These are phyloP conservation scores for Scomber japonicus DNA, from an alignment of 2,113 vertebrate genomes.

Conservation along the genomic window DNA sequence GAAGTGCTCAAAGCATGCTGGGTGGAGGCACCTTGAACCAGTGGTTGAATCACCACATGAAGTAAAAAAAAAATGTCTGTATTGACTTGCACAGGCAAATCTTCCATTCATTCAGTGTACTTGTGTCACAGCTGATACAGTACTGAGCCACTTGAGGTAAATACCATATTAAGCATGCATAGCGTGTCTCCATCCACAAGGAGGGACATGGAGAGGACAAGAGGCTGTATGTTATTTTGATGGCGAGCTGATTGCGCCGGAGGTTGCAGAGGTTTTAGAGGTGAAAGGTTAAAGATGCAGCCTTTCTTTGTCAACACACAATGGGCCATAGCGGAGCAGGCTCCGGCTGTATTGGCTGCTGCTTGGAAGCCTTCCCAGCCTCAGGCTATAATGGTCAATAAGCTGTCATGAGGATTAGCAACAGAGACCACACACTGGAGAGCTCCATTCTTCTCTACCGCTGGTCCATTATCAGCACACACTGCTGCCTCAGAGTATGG, in stretches of 20 bases:
- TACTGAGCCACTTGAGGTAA: slow-evolving; percentile 19
- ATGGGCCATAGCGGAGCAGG: slow-evolving; percentile 63
- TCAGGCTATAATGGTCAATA: slow-evolving; percentile 76
- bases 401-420: slow-evolving; percentile 73
- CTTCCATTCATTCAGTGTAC: not conserved
- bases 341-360: slow-evolving; percentile 58
- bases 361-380: slow-evolving; percentile 63
- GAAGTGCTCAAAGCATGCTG: too few relatives aligned
- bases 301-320: slow-evolving; percentile 79
- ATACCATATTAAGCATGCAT: slow-evolving; percentile 9
- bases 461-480: slow-evolving; percentile 43
- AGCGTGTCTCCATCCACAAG: slow-evolving; percentile 19
- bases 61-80: not conserved
- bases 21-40: not conserved
- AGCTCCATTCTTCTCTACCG: slow-evolving; percentile 52
- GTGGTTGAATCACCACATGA: not conserved
- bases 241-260: slow-evolving; percentile 70
- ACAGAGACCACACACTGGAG: slow-evolving; percentile 76
- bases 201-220: slow-evolving; percentile 22
- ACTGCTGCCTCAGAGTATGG: slow-evolving; percentile 27
- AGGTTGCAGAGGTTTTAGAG: slow-evolving; percentile 74
- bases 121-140: not conserved
- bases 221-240: slow-evolving; percentile 64
- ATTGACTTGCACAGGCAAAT: not conserved
- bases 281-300: slow-evolving; percentile 82